Conservation (phyloP, 2,888 invertebrate genomes). For the Schizotus pectinicornis region DNA sequence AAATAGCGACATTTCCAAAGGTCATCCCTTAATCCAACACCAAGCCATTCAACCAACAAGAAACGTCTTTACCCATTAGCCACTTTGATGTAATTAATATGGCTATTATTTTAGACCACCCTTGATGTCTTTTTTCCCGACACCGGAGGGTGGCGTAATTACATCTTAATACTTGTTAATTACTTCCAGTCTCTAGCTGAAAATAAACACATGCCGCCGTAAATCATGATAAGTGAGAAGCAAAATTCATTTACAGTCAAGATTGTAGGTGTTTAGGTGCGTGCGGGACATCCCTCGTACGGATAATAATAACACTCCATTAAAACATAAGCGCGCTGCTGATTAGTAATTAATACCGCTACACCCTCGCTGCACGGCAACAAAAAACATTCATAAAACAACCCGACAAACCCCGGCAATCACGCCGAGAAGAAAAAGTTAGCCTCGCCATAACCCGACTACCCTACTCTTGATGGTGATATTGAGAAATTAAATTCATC, state of each 20-base stretch:
- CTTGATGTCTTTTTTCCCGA: constrained; percentile 29
- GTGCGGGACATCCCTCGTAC: constrained; percentile 42
- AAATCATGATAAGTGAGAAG: constrained; percentile 40
- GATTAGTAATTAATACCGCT: constrained; percentile 50
- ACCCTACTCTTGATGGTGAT: no score
- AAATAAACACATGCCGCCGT: constrained; percentile 46
- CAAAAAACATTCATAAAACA: no score
- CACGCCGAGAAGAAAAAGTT: no score
- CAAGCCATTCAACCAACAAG: constrained; percentile 10
- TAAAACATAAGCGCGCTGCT: constrained; percentile 50
- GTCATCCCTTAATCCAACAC: constrained; percentile 29
- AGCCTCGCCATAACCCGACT: no score
- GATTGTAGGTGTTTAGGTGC: constrained; percentile 35
- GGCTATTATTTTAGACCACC: constrained; percentile 26
- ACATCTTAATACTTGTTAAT: constrained; percentile 48
- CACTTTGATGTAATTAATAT: constrained; percentile 34
- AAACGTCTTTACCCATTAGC: constrained; percentile 31
- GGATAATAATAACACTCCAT: constrained; percentile 50
- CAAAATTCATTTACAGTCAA: constrained; percentile 25
- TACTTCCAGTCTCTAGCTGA: constrained; percentile 43
- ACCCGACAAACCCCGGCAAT: no score
- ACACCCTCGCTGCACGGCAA: constrained; percentile 19
- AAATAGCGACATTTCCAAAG: constrained; percentile 45
- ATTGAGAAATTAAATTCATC: no score
- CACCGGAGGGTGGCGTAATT: constrained; percentile 41